Evolutionary conservation across 53 echinoderm and acorn worm species (phyloP).

Genomic region (Apostichopus leukothele): DNA sequence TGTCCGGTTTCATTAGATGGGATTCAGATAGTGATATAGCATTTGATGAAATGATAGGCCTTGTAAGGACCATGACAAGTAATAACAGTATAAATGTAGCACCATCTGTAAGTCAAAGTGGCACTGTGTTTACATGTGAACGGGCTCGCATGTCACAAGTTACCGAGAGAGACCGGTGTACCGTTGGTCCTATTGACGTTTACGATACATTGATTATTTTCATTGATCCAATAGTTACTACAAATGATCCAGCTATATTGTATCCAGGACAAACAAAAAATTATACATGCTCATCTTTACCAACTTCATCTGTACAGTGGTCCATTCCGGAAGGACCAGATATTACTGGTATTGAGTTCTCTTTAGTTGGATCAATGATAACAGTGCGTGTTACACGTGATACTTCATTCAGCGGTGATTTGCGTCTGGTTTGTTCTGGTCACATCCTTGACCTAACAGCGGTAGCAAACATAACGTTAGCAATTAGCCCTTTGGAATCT

Average conservation of each 20-base stretch:
- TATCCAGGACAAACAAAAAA: neutral
- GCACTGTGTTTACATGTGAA: neutral
- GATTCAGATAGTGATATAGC: neutral
- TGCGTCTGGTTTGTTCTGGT: neutral
- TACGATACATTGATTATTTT: neutral
- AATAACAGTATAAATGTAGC: neutral
- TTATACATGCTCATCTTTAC: neutral
- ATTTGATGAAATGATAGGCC: neutral
- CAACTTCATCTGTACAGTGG: neutral
- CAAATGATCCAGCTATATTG: neutral
- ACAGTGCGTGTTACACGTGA: neutral
- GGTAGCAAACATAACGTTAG: neutral
- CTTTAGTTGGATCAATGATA: neutral
- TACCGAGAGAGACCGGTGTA: neutral
- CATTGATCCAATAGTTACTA: neutral
- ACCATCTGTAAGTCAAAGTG: neutral
- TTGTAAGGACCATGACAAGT: neutral
- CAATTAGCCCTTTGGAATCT: neutral
- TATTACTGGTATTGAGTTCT: neutral
- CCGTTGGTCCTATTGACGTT: neutral
- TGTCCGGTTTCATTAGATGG: neutral
- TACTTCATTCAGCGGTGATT: too few relatives aligned
- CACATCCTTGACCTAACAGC: neutral
- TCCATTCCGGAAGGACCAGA: neutral
- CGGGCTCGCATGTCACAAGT: neutral